These are phyloP conservation scores for Cotesia typhae DNA, from an alignment of 1,140 invertebrate genomes.

Conservation along the genomic window DNA sequence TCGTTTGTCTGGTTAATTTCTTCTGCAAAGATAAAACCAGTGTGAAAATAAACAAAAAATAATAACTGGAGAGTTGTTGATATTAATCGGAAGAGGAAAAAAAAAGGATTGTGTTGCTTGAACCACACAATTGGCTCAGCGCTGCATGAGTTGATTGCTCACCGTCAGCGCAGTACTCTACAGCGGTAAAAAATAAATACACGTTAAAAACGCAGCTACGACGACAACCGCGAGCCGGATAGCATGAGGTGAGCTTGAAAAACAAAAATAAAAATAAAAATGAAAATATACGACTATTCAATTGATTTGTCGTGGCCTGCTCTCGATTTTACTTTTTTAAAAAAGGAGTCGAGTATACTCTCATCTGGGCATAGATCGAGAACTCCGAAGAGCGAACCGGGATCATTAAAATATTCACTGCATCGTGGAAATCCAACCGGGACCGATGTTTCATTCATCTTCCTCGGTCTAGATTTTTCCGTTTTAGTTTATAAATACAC, in stretches of 20 bases:
- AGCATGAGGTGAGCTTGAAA: slow-evolving; percentile 32
- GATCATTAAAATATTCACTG: slow-evolving; percentile 53
- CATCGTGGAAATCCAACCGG: neutral
- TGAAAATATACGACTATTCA: too few relatives aligned
- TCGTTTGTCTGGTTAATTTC: too few relatives aligned
- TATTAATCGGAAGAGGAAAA: slow-evolving; percentile 16
- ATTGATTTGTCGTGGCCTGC: too few relatives aligned
- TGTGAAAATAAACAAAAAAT: neutral
- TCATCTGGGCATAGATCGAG: too few relatives aligned
- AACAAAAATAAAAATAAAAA: slow-evolving; percentile 3
- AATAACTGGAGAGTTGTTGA: neutral
- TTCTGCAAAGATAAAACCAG: too few relatives aligned
- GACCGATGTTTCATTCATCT: slow-evolving; percentile 6
- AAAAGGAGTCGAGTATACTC: neutral
- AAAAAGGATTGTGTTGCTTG: slow-evolving; percentile 25
- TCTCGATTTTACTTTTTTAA: slow-evolving; percentile 1
- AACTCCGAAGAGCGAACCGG: neutral
- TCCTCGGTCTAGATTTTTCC: neutral
- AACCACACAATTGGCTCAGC: slow-evolving; percentile 10
- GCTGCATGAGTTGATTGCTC: slow-evolving; percentile 19
- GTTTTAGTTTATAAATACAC: neutral
- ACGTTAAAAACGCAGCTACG: slow-evolving; percentile 34
- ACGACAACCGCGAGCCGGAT: slow-evolving; percentile 16
- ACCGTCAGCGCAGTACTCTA: neutral
- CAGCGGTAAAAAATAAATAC: slow-evolving; percentile 36